A percentile compares a stretch with the other conserved stretches of the same genome.
phyloP scores from a whole-genome alignment of 2,113 vertebrate species.

The Burhinus oedicnemus region DNA sequence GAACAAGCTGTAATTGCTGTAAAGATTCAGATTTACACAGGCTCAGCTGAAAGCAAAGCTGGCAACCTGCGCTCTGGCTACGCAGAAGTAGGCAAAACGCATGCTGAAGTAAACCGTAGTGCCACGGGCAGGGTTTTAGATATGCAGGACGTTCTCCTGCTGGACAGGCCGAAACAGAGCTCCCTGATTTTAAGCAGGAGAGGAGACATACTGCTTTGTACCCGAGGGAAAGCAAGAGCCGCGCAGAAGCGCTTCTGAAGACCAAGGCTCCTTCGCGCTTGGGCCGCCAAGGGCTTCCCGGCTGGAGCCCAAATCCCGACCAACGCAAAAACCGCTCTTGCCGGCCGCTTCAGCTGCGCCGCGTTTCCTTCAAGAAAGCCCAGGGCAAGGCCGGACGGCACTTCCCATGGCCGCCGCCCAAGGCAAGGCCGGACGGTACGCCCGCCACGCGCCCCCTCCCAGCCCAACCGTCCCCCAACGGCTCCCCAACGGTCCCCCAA shows the following conservation, averaged over 20 bases:
- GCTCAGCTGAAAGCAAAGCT: not conserved
- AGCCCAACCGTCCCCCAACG: not conserved
- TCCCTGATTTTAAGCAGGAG: not conserved
- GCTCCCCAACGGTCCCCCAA: no score
- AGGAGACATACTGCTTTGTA: not conserved
- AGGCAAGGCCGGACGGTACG: no score
- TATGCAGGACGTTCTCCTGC: not conserved
- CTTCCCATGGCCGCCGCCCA: no score
- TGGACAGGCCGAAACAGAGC: not conserved
- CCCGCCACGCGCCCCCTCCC: no score
- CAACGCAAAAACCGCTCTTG: not conserved
- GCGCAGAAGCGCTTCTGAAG: not conserved
- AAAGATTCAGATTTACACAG: not conserved
- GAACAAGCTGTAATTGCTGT: not conserved
- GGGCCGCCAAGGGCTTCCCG: not conserved
- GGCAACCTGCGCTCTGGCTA: not conserved
- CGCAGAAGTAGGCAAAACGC: not conserved
- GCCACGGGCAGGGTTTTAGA: not conserved
- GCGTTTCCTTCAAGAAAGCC: not conserved
- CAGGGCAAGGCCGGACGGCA: not conserved
- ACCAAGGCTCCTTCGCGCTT: not conserved
- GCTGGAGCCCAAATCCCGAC: not conserved
- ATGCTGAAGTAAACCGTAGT: rapidly evolving
- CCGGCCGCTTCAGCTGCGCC: not conserved
- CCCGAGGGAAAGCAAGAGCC: not conserved